phyloP scores from a whole-genome alignment of 2,113 vertebrate genomes.

The Strix uralensis region DNA sequence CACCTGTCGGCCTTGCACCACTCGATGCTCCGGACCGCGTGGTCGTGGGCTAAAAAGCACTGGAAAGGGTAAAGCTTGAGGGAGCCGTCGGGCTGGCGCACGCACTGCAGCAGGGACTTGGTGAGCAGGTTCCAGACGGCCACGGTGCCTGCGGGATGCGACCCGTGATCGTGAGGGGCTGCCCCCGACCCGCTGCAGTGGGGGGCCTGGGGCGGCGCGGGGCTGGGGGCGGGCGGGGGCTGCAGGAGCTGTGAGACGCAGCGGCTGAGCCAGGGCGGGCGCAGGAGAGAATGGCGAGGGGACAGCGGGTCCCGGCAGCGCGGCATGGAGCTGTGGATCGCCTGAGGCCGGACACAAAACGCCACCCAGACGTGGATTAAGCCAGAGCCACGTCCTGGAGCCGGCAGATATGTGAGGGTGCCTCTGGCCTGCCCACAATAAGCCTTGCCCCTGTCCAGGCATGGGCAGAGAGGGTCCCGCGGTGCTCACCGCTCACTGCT shows the following conservation, averaged over 20 bases:
- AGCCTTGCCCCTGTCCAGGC: neutral
- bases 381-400: neutral
- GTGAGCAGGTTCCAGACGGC: conserved; percentile 90
- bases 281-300: neutral
- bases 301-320: neutral
- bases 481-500: neutral
- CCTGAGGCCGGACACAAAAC: neutral
- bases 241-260: neutral
- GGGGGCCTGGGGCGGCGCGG: rapidly evolving
- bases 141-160: conserved; percentile 77
- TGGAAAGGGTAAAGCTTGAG: conserved; percentile 85
- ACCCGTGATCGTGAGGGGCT: neutral
- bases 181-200: rapidly evolving
- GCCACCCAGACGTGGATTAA: neutral
- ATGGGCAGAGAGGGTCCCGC: neutral
- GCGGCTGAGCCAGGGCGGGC: neutral
- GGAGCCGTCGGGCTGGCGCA: conserved; percentile 74
- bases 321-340: neutral
- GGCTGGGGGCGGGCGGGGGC: neutral
- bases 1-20: conserved; percentile 89
- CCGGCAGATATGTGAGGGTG: rapidly evolving
- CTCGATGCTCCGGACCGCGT: conserved; percentile 81
- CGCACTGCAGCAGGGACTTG: conserved; percentile 81
- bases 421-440: rapidly evolving
- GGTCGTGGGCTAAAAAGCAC: conserved; percentile 87